phyloP scores from a whole-genome alignment of 2,888 invertebrate species.

The Hypomecis punctinalis region DNA sequence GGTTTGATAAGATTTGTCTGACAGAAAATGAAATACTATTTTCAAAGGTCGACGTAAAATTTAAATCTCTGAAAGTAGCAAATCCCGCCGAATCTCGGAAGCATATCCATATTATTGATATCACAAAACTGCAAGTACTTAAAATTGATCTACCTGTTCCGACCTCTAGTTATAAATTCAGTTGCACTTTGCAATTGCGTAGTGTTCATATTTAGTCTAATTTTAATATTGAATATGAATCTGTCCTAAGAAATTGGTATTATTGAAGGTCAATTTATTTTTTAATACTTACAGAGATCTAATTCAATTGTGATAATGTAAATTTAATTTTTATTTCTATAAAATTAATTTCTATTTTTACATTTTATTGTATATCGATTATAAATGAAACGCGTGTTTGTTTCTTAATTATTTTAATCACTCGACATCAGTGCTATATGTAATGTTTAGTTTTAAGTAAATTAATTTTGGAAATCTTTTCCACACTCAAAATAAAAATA shows the following conservation, averaged over 20 bases:
- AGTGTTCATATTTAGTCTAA: conserved; percentile 4
- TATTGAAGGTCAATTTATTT: conserved; percentile 16
- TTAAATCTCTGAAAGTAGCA: too few relatives aligned
- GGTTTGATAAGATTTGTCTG: too few relatives aligned
- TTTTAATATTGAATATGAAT: conserved; percentile 8
- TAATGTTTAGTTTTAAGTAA: conserved; percentile 51
- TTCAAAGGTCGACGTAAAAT: too few relatives aligned
- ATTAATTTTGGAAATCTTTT: conserved; percentile 56
- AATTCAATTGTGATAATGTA: conserved; percentile 32
- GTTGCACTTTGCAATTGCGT: not conserved
- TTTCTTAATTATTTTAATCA: conserved; percentile 43
- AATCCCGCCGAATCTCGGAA: too few relatives aligned
- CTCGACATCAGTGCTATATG: conserved; percentile 58
- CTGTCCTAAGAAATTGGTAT: conserved; percentile 12
- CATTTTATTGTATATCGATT: conserved; percentile 14
- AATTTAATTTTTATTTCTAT: conserved; percentile 37
- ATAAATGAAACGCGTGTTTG: conserved; percentile 35
- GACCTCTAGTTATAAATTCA: too few relatives aligned
- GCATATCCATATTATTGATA: too few relatives aligned
- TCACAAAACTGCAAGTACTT: too few relatives aligned
- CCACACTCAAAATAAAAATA: conserved; percentile 55
- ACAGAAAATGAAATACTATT: too few relatives aligned
- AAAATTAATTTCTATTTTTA: conserved; percentile 28
- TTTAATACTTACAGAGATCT: conserved; percentile 16
- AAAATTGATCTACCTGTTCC: too few relatives aligned